Evolutionary conservation across 2,113 vertebrate species (phyloP).

Genomic region (Crocuta crocuta): DNA sequence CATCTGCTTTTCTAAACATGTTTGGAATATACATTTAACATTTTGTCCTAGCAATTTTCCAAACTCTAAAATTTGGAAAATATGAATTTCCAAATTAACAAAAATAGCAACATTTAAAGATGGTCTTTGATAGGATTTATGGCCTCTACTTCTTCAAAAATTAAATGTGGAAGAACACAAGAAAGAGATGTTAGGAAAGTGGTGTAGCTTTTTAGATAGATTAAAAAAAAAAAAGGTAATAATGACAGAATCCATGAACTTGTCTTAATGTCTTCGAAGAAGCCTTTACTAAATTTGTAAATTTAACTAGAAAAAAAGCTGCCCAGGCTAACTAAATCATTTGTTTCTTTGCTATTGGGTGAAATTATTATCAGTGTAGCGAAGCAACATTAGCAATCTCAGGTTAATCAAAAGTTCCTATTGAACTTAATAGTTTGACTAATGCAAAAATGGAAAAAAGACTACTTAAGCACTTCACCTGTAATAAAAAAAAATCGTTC

Average conservation of each 20-base stretch:
- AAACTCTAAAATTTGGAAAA: constrained; percentile 56
- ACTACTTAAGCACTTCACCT: constrained; percentile 41
- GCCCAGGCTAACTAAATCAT: not conserved
- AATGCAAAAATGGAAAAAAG: constrained; percentile 31
- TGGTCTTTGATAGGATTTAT: constrained; percentile 34
- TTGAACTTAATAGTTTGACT: constrained; percentile 40
- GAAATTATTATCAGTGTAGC: not conserved
- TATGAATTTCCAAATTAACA: constrained; percentile 12
- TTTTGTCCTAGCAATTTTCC: constrained; percentile 61
- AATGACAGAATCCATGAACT: not conserved
- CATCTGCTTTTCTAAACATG: constrained; percentile 49
- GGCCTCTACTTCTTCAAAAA: constrained; percentile 53
- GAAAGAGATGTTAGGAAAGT: not conserved
- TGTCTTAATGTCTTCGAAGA: constrained; percentile 25
- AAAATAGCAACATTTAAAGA: constrained; percentile 38
- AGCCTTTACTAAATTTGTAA: constrained; percentile 12
- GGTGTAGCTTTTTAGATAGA: not conserved
- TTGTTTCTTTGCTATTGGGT: constrained; percentile 40
- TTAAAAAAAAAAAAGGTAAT: not conserved
- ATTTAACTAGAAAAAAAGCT: constrained; percentile 15
- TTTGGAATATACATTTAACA: not conserved
- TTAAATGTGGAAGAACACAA: not conserved
- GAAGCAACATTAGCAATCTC: constrained; percentile 1
- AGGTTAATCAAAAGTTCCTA: constrained; percentile 65
- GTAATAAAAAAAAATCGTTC: constrained; percentile 56